Evolutionary conservation across 2,113 vertebrate species (phyloP).

Genomic region (Perognathus longimembris): DNA sequence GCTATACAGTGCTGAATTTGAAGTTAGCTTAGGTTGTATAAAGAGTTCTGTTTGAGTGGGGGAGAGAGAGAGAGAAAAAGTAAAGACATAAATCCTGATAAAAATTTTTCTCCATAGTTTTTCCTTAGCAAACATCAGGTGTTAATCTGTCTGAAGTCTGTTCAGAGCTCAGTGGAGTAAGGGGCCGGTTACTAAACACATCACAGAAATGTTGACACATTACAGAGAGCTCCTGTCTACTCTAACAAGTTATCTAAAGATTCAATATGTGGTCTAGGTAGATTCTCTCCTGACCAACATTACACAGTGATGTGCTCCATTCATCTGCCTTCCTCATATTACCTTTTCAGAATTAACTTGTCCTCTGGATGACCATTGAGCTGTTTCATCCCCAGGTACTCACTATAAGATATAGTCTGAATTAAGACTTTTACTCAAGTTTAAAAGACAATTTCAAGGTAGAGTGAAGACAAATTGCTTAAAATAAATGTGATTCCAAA

Average conservation of each 20-base stretch:
- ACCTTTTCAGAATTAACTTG: constrained; percentile 19
- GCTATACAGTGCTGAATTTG: neutral
- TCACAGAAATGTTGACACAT: neutral
- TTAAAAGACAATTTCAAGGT: constrained; percentile 74
- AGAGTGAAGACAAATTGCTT: constrained; percentile 73
- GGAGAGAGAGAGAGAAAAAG: neutral
- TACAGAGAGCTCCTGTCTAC: neutral
- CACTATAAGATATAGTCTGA: constrained; percentile 22
- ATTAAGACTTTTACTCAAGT: constrained; percentile 27
- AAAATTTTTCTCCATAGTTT: neutral
- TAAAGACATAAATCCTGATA: neutral
- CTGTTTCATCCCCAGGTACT: neutral
- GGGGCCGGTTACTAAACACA: neutral
- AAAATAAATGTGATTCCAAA: constrained; percentile 60
- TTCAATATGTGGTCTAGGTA: neutral
- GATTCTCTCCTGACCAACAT: neutral
- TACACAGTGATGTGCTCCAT: neutral
- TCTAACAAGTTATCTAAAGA: neutral
- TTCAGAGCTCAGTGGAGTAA: neutral
- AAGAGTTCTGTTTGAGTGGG: accelerated
- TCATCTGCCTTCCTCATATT: neutral
- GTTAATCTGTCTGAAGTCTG: neutral
- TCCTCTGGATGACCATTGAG: neutral
- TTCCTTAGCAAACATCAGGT: too few species aligned
- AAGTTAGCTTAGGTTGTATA: neutral